phyloP scores from a whole-genome alignment of 1,140 invertebrate species.

The Zaprionus camerounensis region DNA sequence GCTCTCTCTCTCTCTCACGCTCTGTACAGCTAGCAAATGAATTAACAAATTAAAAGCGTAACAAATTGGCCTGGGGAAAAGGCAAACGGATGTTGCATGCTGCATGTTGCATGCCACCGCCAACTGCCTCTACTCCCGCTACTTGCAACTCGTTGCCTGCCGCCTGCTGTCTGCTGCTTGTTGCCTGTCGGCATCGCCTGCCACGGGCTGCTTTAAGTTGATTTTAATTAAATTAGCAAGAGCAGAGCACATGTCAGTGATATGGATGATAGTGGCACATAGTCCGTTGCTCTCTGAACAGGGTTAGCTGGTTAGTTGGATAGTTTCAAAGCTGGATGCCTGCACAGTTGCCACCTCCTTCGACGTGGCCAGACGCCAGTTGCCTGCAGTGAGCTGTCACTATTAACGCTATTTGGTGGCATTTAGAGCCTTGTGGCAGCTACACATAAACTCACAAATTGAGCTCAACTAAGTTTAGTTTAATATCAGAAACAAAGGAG shows the following conservation, averaged over 20 bases:
- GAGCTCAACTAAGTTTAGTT: not conserved
- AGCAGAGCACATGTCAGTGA: constrained; percentile 66
- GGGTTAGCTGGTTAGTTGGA: constrained; percentile 2
- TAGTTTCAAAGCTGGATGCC: not conserved
- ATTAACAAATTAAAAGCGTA: constrained; percentile 82
- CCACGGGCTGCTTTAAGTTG: constrained; percentile 63
- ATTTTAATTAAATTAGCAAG: constrained; percentile 77
- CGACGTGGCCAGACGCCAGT: not conserved
- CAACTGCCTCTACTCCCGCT: not conserved
- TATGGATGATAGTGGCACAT: constrained; percentile 46
- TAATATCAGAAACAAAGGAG: not conserved
- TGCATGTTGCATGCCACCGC: constrained; percentile 46
- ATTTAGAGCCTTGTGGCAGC: constrained; percentile 11
- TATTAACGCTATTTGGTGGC: constrained; percentile 11
- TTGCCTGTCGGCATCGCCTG: constrained; percentile 21
- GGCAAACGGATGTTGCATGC: constrained; percentile 36
- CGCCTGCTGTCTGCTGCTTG: not conserved
- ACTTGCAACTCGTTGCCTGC: not conserved
- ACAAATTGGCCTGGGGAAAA: constrained; percentile 66
- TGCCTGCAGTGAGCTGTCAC: constrained; percentile 2
- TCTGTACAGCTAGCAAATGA: constrained; percentile 66
- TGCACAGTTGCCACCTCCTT: not conserved
- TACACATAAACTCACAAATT: not conserved
- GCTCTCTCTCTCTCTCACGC: not conserved
- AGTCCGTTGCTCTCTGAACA: constrained; percentile 4